Conservation (phyloP, 2,113 vertebrate genomes). For the Lagopus muta region DNA sequence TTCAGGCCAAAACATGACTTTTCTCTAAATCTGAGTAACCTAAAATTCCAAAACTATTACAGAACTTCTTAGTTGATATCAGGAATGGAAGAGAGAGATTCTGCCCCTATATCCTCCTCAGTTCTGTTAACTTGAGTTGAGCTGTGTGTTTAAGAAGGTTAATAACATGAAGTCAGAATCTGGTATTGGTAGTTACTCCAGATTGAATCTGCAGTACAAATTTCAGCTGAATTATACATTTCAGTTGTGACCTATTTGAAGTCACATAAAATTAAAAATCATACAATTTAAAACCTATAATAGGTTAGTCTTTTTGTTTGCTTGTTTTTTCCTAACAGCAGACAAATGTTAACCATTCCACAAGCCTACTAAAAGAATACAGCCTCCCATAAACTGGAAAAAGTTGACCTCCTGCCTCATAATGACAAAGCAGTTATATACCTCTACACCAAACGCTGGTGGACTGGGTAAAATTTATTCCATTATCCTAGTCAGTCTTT, state of each 20-base stretch:
- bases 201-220: rapidly evolving
- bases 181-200: background rate
- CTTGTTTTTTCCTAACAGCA: background rate
- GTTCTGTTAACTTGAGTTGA: background rate
- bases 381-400: background rate
- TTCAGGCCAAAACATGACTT: background rate
- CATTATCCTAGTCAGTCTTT: background rate
- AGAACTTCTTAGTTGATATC: background rate
- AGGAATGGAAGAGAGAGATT: background rate
- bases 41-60: background rate
- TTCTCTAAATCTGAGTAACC: background rate
- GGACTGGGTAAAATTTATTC: background rate
- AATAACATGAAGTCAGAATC: background rate
- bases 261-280: background rate
- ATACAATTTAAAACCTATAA: background rate
- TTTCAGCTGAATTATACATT: background rate
- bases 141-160: background rate
- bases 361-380: background rate
- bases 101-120: background rate
- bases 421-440: background rate
- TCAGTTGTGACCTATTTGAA: background rate
- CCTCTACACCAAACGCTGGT: background rate
- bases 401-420: background rate
- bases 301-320: background rate
- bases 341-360: background rate